Evolutionary conservation across 2,113 vertebrate species (phyloP), one percentile per base, ranked within the genome.

Genomic region (Butorides virescens): DNA sequence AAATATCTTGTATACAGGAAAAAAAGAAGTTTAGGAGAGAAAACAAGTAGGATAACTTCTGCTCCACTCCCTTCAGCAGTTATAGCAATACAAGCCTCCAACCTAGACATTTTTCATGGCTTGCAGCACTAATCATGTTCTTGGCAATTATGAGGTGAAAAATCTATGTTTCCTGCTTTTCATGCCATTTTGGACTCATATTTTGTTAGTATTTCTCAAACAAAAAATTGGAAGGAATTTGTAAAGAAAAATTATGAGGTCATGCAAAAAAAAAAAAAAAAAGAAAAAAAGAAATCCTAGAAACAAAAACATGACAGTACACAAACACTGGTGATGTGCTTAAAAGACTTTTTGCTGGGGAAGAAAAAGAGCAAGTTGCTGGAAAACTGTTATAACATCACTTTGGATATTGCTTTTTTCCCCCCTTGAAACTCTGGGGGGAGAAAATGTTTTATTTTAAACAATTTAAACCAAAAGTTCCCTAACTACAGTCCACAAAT

Each of bases 291-390:
- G 19, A 75, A 86, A 53, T 47, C 92, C 79, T 97, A 86, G 95
- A 94, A 95, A 95, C 95, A 93, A 96, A 93, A 94, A 7, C 79
- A 92, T n/a, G 27, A 59, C 89, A 66, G n/a, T 83, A 97, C 83
- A 96, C 73, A 96, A 95, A 97, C 93, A 93, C 4, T 3, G 81
- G 22, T 10, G n/a, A 86, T 59, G 42, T 83, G 50, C 63, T 83
- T 66, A 58, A n/a, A 89, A 56, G 36, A 65, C 53, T 65, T 80
- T 94, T 66, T 92, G 36, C 49, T 42, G 36, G 8, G 23, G 53
- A 79, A 90, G 56, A 78, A 89, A 78, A 81, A 18, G 30, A 90
- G 25, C 26, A 75, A 72, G 18, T 15, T 76, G 39, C 36, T 68
- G 62, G 85, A 91, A 86, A 95, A 92, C 8, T 55, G 21, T 77